phyloP scores from a whole-genome alignment of 1,140 invertebrate species.

The Melipona quadrifasciata region DNA sequence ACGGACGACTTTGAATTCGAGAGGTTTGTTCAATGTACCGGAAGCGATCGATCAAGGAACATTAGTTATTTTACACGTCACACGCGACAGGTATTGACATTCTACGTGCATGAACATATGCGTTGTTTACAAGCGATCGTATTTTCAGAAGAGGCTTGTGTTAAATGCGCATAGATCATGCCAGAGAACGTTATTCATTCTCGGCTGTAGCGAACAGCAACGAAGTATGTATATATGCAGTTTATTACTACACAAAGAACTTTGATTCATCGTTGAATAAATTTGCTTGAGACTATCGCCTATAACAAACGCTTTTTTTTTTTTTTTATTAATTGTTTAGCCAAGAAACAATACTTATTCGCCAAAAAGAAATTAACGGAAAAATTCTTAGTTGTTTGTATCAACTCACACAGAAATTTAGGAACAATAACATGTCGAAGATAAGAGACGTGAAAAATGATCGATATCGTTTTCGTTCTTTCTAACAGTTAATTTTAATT shows the following conservation, averaged over 20 bases:
- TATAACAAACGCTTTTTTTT: neutral
- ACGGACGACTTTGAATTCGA: neutral
- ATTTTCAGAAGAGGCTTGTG: conserved; percentile 19
- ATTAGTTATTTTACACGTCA: conserved; percentile 30
- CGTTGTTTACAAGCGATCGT: conserved; percentile 32
- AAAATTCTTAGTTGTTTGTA: neutral
- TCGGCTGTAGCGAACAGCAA: neutral
- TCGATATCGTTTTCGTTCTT: neutral
- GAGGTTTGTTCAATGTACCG: conserved; percentile 5
- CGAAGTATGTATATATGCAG: conserved; percentile 7
- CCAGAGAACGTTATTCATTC: conserved; percentile 19
- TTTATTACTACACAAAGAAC: neutral
- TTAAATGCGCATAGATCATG: conserved; percentile 32
- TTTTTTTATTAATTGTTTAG: neutral
- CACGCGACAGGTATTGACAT: conserved; percentile 32
- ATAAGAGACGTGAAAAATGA: neutral
- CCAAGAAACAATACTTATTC: no score
- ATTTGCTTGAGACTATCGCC: neutral
- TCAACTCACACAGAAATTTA: neutral
- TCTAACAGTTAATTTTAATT: neutral
- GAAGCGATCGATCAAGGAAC: conserved; percentile 28
- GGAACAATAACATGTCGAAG: neutral
- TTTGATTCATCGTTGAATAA: conserved; percentile 15
- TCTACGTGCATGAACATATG: conserved; percentile 25
- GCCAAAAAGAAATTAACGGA: neutral